A percentile compares a stretch with the other conserved stretches of the same genome.
Conservation (phyloP, 2,888 invertebrate species). For the Pemphredon lugubris region DNA sequence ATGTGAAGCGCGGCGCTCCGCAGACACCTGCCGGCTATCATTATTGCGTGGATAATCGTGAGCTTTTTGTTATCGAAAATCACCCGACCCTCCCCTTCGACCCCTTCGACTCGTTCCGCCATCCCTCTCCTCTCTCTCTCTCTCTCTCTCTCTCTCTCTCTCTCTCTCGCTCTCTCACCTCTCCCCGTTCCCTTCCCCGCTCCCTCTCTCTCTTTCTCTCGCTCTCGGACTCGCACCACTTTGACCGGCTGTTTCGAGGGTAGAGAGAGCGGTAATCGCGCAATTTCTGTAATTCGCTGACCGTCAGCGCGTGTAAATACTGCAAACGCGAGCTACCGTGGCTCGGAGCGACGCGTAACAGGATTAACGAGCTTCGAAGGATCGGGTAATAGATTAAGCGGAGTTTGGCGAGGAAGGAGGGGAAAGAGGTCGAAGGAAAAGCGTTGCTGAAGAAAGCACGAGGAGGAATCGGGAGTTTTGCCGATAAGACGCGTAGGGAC, state of each 20-base stretch:
- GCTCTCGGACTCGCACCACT: neutral
- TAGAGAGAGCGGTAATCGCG: constrained; percentile 55
- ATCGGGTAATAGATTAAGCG: constrained; percentile 18
- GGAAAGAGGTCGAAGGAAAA: no score
- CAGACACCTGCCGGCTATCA: constrained; percentile 78
- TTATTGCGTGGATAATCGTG: constrained; percentile 74
- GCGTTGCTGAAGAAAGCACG: no score
- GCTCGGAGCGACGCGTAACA: constrained; percentile 26
- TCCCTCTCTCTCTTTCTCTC: constrained; percentile 1
- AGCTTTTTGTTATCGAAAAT: constrained; percentile 75
- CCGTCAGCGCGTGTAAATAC: constrained; percentile 46
- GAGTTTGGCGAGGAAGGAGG: no score
- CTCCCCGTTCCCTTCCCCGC: neutral
- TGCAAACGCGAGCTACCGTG: constrained; percentile 22
- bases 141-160: neutral
- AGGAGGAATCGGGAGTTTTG: no score
- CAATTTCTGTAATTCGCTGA: constrained; percentile 63
- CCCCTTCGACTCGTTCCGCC: neutral
- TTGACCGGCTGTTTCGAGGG: constrained; percentile 28
- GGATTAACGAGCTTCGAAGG: constrained; percentile 27
- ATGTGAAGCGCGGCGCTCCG: constrained; percentile 60
- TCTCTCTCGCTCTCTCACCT: constrained; percentile 9
- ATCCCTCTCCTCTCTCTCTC: neutral
- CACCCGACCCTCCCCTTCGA: constrained; percentile 25
- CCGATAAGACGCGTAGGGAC: no score